Base-by-base conservation (phyloP, 2,888 invertebrate genomes). In the Campoplex nolae region DNA sequence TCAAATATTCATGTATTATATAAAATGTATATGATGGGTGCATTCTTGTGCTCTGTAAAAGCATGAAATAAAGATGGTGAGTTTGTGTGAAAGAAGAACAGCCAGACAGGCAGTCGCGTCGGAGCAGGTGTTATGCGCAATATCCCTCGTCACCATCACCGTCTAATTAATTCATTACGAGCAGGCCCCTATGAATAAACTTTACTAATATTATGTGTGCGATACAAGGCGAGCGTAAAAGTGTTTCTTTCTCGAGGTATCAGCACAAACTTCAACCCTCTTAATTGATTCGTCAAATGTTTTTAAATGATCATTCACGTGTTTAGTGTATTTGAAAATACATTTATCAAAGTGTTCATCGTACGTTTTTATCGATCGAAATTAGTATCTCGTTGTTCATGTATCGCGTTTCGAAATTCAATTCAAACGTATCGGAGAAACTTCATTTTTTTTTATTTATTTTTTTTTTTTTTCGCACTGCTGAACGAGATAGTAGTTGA, bases 131-230 rank as follows among this genome's bases (percentile, higher is more conserved):
- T 45, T 51, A 18, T 45, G 73, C 77, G 68, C 77, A 82, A 74
- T 84, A 71, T 78, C 70, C 78, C 79, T 84, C 81, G 82, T 84
- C 84, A 82, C 74, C 68, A 75, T 82, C 70, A 71, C 45, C 84
- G 78, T 84, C 74, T 87, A 87, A 87, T 87, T 87, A 87, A 87
- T 87, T 84, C 84, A 82, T 87, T 87, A 87, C 84, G 58, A 56
- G 23, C 23, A 23, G 51, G 56, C 82, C 78, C 54, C 82, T 79
- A 87, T 78, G 84, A 78, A 82, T 74, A 82, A 68, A 82, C 78
- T 65, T 74, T 45, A 79, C 62, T 70, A 70, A 68, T 70, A 79
- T 78, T 38, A 54, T 58, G 58, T 56, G n/a, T 70, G 58, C 45
- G 54, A 42, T 83, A 71, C 62, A 71, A 23, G 23, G 23, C 13